Conservation (phyloP, 1,140 invertebrate species). For the Oedothorax gibbosus region DNA sequence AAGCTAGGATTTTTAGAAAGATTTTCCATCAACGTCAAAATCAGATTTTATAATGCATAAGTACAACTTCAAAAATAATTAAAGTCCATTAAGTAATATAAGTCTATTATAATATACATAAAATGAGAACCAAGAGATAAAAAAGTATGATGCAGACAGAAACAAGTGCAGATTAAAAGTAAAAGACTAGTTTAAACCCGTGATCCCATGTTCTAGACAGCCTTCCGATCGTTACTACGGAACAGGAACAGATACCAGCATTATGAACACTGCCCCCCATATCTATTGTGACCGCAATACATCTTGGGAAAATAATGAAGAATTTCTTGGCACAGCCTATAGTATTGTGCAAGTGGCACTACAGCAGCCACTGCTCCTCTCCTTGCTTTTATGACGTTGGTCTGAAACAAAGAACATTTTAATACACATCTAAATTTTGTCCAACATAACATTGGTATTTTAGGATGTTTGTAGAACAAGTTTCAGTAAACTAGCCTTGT, state of each 20-base stretch:
- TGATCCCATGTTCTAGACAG: slow-evolving; percentile 50
- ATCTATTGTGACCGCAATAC: slow-evolving; percentile 39
- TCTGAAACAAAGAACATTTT: slow-evolving; percentile 30
- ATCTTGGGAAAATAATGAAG: slow-evolving; percentile 46
- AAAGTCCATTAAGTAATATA: no score
- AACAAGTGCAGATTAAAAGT: slow-evolving; percentile 39
- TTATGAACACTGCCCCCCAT: slow-evolving; percentile 36
- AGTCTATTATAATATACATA: no score
- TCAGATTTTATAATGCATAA: no score
- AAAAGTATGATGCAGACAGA: slow-evolving; percentile 25
- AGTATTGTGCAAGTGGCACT: slow-evolving; percentile 57
- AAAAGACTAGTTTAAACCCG: slow-evolving; percentile 54
- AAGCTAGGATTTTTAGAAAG: no score
- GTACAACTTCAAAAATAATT: no score
- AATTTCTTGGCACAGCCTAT: slow-evolving; percentile 46
- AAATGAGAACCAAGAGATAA: background rate
- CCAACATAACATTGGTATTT: no score
- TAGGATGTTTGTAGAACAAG: no score
- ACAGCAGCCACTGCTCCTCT: slow-evolving; percentile 59
- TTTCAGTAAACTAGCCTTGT: no score
- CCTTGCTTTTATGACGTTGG: slow-evolving; percentile 58
- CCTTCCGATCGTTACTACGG: slow-evolving; percentile 5
- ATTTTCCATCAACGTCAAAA: no score
- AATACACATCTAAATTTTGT: background rate
- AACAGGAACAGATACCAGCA: slow-evolving; percentile 42